Conservation (phyloP, 2,113 vertebrate species). For the Phrynosoma blainvillii region DNA sequence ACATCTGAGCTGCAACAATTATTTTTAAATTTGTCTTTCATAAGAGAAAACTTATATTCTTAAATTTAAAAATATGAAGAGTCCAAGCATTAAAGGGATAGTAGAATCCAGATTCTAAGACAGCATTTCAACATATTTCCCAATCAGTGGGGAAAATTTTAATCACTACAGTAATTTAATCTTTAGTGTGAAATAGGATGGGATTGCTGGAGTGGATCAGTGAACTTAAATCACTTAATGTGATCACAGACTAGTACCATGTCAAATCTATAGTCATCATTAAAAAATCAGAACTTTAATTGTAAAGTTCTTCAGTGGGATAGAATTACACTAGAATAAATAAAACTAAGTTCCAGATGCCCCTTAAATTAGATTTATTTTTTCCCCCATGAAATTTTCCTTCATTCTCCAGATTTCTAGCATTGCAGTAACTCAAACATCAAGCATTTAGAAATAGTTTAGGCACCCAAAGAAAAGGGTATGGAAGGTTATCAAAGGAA, state of each 20-base stretch:
- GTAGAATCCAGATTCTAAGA: background rate
- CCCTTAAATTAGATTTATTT: no score
- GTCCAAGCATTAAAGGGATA: slow-evolving; percentile 25
- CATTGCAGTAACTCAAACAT: no score
- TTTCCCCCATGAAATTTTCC: no score
- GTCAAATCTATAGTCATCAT: background rate
- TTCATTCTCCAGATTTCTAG: no score
- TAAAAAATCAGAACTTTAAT: background rate
- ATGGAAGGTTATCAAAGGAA: no score
- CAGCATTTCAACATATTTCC: background rate
- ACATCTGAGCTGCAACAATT: background rate
- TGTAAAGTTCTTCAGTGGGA: background rate
- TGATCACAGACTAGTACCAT: background rate
- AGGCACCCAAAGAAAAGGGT: no score
- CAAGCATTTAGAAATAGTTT: no score
- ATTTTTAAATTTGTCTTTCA: slow-evolving; percentile 15
- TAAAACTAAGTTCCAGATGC: background rate
- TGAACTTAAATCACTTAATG: background rate
- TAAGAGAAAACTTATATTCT: background rate
- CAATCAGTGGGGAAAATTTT: background rate
- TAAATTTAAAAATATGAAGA: slow-evolving; percentile 3
- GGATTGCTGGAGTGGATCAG: background rate
- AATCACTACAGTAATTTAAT: no score
- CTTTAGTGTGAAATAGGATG: background rate
- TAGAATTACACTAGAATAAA: background rate